Percentiles rank a stretch among this genome's conserved stretches.
These are phyloP conservation scores for Chouioia cunea DNA, from an alignment of 2,888 invertebrate genomes.

Conservation along the genomic window DNA sequence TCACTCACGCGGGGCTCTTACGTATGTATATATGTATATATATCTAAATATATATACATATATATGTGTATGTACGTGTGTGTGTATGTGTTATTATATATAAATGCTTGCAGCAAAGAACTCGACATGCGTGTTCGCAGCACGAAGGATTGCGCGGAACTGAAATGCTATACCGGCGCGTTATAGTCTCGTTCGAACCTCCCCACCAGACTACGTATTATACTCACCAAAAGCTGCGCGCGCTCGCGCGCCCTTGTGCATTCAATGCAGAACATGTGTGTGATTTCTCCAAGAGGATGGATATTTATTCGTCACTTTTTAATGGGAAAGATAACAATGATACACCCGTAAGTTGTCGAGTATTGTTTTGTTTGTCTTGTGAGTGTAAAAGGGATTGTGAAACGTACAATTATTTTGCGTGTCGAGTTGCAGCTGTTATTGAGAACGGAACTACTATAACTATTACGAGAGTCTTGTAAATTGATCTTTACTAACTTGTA, in stretches of 20 bases:
- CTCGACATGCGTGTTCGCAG: conserved; percentile 55
- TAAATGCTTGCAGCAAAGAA: background rate
- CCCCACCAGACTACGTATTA: conserved; percentile 52
- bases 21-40: background rate
- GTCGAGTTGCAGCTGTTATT: no score
- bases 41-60: background rate
- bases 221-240: background rate
- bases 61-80: background rate
- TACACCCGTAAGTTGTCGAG: no score
- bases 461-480: no score
- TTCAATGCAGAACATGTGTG: no score
- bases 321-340: no score
- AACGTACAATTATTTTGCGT: no score
- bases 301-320: no score
- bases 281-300: no score
- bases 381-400: no score
- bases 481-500: no score
- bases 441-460: no score
- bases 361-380: no score
- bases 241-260: background rate
- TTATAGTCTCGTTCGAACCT: conserved; percentile 60
- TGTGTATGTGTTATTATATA: background rate
- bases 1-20: conserved; percentile 11
- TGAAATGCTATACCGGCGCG: conserved; percentile 54
- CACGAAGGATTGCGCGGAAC: conserved; percentile 65